A percentile compares a stretch with the other conserved stretches of the same genome.
phyloP scores from a whole-genome alignment of 2,113 vertebrate species.

The Danio rerio region DNA sequence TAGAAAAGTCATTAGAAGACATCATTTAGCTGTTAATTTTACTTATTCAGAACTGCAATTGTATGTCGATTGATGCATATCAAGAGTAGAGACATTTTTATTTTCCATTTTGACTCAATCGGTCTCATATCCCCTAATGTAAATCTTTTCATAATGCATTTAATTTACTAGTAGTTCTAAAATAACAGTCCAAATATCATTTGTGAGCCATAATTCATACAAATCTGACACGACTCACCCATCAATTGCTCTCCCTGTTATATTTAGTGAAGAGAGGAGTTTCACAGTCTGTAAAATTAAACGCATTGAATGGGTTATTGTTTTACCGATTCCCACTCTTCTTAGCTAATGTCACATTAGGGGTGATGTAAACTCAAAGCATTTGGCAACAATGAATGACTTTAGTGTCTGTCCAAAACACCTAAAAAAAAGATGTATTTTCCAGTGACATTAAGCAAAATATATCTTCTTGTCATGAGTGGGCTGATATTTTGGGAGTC shows the following conservation, averaged over 20 bases:
- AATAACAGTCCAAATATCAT: background rate
- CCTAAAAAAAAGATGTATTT: background rate
- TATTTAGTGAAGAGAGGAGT: background rate
- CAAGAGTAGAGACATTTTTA: too few relatives aligned
- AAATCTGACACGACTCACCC: background rate
- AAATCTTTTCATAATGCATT: background rate
- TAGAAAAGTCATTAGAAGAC: too few relatives aligned
- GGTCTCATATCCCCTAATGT: background rate
- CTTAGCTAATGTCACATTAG: constrained; percentile 16
- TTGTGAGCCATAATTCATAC: constrained; percentile 22
- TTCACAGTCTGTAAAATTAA: background rate
- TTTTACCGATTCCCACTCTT: constrained; percentile 40
- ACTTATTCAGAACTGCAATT: too few relatives aligned
- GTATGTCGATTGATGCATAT: too few relatives aligned
- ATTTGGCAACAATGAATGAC: background rate
- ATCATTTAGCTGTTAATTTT: too few relatives aligned
- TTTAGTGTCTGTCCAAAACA: background rate
- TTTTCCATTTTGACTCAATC: background rate
- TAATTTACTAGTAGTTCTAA: background rate
- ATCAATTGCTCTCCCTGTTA: constrained; percentile 14
- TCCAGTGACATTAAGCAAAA: background rate
- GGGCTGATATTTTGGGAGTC: background rate
- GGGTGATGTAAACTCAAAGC: background rate
- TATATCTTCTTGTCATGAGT: background rate
- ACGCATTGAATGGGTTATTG: constrained; percentile 25